Evolutionary conservation across 2,113 vertebrate genomes (phyloP).

Genomic region (Psilopsiagon aymara): DNA sequence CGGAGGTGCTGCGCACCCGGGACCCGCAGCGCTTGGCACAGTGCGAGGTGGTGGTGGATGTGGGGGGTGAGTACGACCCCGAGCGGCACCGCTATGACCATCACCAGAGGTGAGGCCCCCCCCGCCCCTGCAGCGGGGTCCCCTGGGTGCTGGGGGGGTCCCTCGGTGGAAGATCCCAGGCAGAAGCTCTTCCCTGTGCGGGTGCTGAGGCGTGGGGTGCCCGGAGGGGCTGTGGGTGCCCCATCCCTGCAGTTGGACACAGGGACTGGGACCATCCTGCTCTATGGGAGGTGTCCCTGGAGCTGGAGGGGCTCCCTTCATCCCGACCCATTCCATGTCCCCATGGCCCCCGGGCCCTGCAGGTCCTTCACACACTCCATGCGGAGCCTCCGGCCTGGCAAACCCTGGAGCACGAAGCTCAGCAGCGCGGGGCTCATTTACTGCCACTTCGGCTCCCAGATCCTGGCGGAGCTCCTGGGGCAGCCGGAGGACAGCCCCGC

Average conservation of each 20-base stretch:
- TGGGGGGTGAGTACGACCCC: constrained; percentile 91
- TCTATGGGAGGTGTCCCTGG: not conserved
- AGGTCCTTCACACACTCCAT: constrained; percentile 89
- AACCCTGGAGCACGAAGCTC: constrained; percentile 92
- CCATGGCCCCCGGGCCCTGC: not conserved
- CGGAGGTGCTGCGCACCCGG: constrained; percentile 88
- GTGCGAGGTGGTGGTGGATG: constrained; percentile 92
- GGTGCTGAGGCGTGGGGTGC: not conserved
- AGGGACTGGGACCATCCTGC: too few species aligned
- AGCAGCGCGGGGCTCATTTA: constrained; percentile 95
- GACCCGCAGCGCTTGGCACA: constrained; percentile 78
- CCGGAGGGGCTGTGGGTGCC: not conserved
- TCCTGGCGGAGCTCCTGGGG: constrained; percentile 81
- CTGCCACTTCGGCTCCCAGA: constrained; percentile 85
- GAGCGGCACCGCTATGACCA: constrained; percentile 90
- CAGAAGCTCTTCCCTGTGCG: too few species aligned
- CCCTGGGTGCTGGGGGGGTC: too few species aligned
- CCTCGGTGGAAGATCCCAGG: too few species aligned
- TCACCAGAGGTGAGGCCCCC: constrained; percentile 86
- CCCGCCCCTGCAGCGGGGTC: accelerated
- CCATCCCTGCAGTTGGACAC: not conserved
- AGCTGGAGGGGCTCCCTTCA: not conserved
- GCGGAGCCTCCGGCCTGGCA: constrained; percentile 84
- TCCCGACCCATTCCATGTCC: too few species aligned
- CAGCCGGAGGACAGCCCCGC: constrained; percentile 75